Percentiles rank a stretch among this genome's conserved stretches.
Conservation (phyloP, 37 sponge, comb jelly and placozoan genomes). For the Oscarella lobularis region DNA sequence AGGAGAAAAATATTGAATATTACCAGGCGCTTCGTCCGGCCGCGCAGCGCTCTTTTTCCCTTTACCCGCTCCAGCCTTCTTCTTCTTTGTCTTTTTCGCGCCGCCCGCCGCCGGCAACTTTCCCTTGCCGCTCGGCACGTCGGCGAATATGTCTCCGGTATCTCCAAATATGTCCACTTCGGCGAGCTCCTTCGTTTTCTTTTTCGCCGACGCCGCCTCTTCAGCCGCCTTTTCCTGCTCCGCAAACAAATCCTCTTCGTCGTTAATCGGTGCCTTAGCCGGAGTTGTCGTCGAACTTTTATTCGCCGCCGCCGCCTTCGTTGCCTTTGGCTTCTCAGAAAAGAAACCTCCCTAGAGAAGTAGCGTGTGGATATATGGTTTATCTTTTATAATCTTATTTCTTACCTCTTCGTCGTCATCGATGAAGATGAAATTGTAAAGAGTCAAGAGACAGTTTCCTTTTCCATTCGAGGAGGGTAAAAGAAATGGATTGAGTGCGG, state of each 20-base stretch:
- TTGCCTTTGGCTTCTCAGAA: too few relatives aligned
- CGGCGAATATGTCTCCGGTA: constrained; percentile 72
- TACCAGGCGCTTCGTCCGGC: too few relatives aligned
- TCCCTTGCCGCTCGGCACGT: constrained; percentile 17
- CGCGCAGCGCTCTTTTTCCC: constrained; percentile 8
- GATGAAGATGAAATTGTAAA: too few relatives aligned
- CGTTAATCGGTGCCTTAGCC: background rate
- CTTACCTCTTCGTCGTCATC: background rate
- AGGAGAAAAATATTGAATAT: too few relatives aligned
- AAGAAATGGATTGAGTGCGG: too few relatives aligned
- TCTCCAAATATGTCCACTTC: constrained; percentile 70
- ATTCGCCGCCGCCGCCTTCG: too few relatives aligned
- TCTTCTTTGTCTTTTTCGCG: constrained; percentile 18
- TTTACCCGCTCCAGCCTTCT: background rate
- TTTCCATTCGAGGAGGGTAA: too few relatives aligned
- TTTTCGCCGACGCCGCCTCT: background rate
- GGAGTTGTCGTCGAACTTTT: background rate
- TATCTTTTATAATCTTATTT: too few relatives aligned
- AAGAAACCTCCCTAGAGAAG: too few relatives aligned
- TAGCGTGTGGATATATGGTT: too few relatives aligned
- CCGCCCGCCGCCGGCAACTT: background rate
- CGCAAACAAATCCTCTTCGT: background rate
- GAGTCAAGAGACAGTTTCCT: too few relatives aligned
- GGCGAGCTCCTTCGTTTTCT: constrained; percentile 15
- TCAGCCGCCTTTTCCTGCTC: background rate